These are phyloP conservation scores for Phoeniculus purpureus DNA, from an alignment of 2,797 vertebrate genomes.

Conservation along the genomic window DNA sequence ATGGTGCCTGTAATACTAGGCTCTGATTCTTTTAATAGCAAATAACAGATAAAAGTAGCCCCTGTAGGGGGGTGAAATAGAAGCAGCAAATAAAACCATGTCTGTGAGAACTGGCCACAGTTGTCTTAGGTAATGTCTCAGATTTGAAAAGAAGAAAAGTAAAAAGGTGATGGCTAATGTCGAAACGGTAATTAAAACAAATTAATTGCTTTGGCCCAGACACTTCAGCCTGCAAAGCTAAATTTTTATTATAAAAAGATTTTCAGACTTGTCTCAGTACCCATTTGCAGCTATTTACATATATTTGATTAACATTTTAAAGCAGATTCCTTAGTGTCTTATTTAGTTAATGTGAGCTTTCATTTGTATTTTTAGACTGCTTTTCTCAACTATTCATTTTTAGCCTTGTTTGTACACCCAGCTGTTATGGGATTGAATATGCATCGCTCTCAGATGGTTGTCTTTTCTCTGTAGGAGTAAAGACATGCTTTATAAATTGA, in stretches of 20 bases:
- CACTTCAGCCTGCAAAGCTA: neutral
- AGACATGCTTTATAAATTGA: constrained; percentile 52
- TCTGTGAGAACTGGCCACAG: neutral
- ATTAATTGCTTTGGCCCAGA: neutral
- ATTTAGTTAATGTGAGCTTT: constrained; percentile 67
- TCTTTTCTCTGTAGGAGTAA: constrained; percentile 54
- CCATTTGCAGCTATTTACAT: constrained; percentile 70
- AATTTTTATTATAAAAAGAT: constrained; percentile 17
- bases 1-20: neutral
- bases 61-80: neutral
- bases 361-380: constrained; percentile 69
- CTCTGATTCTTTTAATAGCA: neutral
- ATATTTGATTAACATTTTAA: constrained; percentile 71
- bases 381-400: constrained; percentile 65
- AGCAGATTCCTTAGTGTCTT: constrained; percentile 69
- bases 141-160: neutral
- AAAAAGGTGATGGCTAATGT: neutral
- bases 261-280: constrained; percentile 49
- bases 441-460: constrained; percentile 59
- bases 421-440: constrained; percentile 56
- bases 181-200: neutral
- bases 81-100: neutral
- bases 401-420: constrained; percentile 67
- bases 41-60: neutral
- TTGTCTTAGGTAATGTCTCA: neutral